Evolutionary conservation across 2,888 invertebrate species (phyloP), one percentile per base, ranked within the genome.

Genomic region (Mesochorus sp.): DNA sequence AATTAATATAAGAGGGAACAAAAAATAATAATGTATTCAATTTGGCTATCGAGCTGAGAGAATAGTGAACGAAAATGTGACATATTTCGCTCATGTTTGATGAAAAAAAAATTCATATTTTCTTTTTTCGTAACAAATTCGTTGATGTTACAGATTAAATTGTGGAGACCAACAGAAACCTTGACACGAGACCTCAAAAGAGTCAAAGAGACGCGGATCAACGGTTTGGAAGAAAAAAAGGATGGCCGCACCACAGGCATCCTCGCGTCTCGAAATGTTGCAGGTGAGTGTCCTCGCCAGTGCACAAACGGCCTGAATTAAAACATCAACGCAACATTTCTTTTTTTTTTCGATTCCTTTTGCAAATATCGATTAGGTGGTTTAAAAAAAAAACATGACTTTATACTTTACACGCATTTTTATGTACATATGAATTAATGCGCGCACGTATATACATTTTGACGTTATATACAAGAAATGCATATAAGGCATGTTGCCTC

Each of bases 231-330:
- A 44, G 39, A 8, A 42, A 74, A 66, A 66, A 79, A 85, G 76
- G 76, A 90, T 89, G 90, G 84, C 89, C 70, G 85, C 86, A 81
- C 85, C 88, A 68, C 88, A 90, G 81, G 88, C 89, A 62, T 89
- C 89, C 51, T 90, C 90, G 71, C 88, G 89, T 72, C 87, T 90
- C 71, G 89, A 90, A 80, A 83, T 90, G 81, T 81, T 90, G 80
- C 90, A 90, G 87, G 90, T 90, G 80, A 86, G 85, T 75, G 47
- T 57, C 31, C 31, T 62, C 31, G 37, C 66, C 6, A 26, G 21
- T 19, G 37, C 64, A 21, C n/a, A 6, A 57, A 12, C 47, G 24
- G 28, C 73, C 53, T 67, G 49, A 17, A 55, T 53, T 21, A 14
- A 31, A 61, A 12, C 10, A 3, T 55, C 34, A 6, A 73, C 57